phyloP scores from a whole-genome alignment of 2,888 invertebrate species.

The Siphlonurus alternatus region DNA sequence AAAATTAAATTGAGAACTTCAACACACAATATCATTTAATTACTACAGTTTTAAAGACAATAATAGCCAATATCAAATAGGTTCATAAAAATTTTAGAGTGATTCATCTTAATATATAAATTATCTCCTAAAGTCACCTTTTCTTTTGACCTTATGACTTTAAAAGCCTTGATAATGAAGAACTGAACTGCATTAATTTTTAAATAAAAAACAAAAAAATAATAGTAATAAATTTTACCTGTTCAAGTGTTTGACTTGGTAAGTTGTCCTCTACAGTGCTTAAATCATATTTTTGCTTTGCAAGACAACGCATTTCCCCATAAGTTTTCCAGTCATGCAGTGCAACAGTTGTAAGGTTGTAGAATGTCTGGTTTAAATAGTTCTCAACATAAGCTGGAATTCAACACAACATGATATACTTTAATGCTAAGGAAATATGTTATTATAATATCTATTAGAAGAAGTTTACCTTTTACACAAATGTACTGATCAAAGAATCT shows the following conservation, averaged over 20 bases:
- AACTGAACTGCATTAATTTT: too few species aligned
- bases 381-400: constrained; percentile 49
- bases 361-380: constrained; percentile 87
- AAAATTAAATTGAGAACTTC: too few species aligned
- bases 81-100: too few species aligned
- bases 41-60: too few species aligned
- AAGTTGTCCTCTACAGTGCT: constrained; percentile 79
- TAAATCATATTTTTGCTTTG: constrained; percentile 63
- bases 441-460: constrained; percentile 11
- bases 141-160: too few species aligned
- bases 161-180: too few species aligned
- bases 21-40: too few species aligned
- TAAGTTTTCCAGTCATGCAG: constrained; percentile 96
- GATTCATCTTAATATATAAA: too few species aligned
- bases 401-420: neutral
- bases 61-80: too few species aligned
- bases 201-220: too few species aligned
- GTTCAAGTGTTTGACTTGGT: constrained; percentile 91
- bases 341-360: constrained; percentile 93
- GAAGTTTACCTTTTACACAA: constrained; percentile 38
- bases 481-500: constrained; percentile 38
- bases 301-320: constrained; percentile 89
- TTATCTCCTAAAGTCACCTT: too few species aligned
- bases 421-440: constrained; percentile 14
- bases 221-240: too few species aligned